Evolutionary conservation across 2,888 invertebrate species (phyloP).

Genomic region (Mythimna pallens): DNA sequence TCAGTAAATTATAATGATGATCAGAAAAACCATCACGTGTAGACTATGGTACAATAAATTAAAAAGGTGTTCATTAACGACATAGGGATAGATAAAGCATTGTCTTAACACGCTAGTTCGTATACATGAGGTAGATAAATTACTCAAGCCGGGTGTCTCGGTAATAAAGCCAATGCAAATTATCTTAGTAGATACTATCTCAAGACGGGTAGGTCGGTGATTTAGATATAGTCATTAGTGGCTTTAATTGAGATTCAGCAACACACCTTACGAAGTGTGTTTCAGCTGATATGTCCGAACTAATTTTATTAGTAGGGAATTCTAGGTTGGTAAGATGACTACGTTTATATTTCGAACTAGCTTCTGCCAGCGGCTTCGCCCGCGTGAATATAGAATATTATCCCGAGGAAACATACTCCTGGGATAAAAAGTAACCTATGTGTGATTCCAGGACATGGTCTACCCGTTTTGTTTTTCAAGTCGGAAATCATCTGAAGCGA

Average conservation of each 20-base stretch:
- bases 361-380: too few relatives aligned
- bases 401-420: too few relatives aligned
- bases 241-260: conserved; percentile 60
- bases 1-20: too few relatives aligned
- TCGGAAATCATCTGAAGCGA: too few relatives aligned
- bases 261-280: conserved; percentile 23
- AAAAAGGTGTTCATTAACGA: conserved; percentile 6
- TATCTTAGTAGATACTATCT: conserved; percentile 69
- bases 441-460: too few relatives aligned
- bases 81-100: conserved; percentile 22
- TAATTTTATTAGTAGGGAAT: conserved; percentile 43
- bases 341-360: too few relatives aligned
- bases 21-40: neutral
- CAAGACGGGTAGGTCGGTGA: conserved; percentile 65
- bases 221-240: conserved; percentile 69
- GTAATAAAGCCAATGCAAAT: conserved; percentile 71
- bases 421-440: too few relatives aligned
- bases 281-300: conserved; percentile 32
- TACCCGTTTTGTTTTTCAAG: too few relatives aligned
- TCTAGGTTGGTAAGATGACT: neutral
- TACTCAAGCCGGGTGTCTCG: conserved; percentile 59
- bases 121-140: conserved; percentile 51
- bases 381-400: too few relatives aligned
- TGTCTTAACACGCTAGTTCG: conserved; percentile 37
- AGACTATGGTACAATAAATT: neutral